Percentiles rank a stretch among this genome's conserved stretches.
These are phyloP conservation scores for Mohoua ochrocephala DNA, from an alignment of 2,113 vertebrate genomes.

Conservation along the genomic window DNA sequence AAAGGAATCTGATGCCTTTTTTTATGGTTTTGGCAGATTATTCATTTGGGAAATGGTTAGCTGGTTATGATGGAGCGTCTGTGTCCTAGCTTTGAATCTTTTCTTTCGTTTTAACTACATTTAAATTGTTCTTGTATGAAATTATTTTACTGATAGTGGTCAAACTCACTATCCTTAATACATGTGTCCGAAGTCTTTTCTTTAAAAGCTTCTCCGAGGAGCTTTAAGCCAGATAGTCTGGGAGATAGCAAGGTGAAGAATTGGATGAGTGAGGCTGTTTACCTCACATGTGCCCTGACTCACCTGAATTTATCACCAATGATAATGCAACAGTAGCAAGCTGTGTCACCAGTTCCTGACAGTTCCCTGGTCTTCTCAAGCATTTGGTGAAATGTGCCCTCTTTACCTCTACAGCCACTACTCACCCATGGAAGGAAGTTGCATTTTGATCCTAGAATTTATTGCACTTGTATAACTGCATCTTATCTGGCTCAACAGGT, in stretches of 20 bases:
- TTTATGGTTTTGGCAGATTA: not conserved
- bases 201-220: not conserved
- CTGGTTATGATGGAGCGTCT: not conserved
- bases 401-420: not conserved
- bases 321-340: not conserved
- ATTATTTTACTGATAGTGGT: not conserved
- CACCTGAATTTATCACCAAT: not conserved
- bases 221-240: not conserved
- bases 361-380: not conserved
- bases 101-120: not conserved
- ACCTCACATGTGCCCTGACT: not conserved
- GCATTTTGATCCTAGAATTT: not conserved
- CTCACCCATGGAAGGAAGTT: not conserved
- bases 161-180: not conserved
- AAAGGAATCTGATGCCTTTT: not conserved
- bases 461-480: not conserved
- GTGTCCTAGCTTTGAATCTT: not conserved
- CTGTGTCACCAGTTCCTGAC: not conserved
- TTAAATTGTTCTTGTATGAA: not conserved
- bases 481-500: not conserved
- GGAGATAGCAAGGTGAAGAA: not conserved
- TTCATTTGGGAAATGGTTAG: not conserved
- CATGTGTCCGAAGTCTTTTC: not conserved
- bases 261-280: not conserved
- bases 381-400: not conserved